These are phyloP conservation scores for Neosilurus mollespiculum DNA, from an alignment of 2,797 vertebrate genomes.

Conservation along the genomic window DNA sequence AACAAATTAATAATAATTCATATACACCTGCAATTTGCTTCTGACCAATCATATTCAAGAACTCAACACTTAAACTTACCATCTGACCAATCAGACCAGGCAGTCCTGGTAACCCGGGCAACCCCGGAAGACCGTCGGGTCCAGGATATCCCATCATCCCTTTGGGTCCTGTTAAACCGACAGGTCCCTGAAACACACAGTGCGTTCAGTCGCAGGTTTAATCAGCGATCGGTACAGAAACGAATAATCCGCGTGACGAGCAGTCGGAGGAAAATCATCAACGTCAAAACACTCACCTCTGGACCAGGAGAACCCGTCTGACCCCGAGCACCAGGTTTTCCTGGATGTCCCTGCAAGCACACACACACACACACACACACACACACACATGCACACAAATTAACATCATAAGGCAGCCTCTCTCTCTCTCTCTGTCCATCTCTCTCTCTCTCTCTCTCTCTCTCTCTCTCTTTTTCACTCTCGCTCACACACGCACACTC, in stretches of 20 bases:
- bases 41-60: constrained; percentile 14
- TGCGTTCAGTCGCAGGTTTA: neutral
- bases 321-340: constrained; percentile 85
- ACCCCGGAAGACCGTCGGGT: constrained; percentile 77
- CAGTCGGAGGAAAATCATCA: neutral
- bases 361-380: constrained; percentile 22
- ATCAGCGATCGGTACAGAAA: neutral
- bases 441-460: neutral
- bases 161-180: constrained; percentile 77
- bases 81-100: constrained; percentile 76
- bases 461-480: neutral
- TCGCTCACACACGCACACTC: no score
- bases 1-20: neutral
- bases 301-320: constrained; percentile 79
- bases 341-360: constrained; percentile 79
- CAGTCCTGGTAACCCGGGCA: constrained; percentile 77
- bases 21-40: neutral
- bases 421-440: neutral
- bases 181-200: constrained; percentile 75
- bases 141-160: constrained; percentile 82
- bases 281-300: constrained; percentile 71
- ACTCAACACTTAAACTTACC: constrained; percentile 25
- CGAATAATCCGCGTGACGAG: no score
- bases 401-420: neutral
- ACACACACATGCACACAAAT: constrained; percentile 27